Evolutionary conservation across 2,113 vertebrate species (phyloP).

Genomic region (Struthio camelus): DNA sequence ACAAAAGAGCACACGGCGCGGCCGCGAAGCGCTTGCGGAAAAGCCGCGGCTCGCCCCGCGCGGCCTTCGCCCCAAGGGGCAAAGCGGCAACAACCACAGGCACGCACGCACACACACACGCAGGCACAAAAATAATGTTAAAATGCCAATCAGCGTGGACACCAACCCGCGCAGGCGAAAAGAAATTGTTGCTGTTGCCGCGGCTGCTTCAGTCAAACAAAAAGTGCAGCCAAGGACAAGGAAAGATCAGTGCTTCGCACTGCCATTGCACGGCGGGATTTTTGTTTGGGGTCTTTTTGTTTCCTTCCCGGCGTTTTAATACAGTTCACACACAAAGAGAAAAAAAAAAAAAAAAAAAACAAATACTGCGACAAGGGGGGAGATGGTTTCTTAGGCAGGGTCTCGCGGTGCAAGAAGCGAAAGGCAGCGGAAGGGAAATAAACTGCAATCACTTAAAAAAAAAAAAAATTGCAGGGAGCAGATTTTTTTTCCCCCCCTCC

Average conservation of each 20-base stretch:
- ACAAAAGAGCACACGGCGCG: not conserved
- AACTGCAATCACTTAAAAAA: not conserved
- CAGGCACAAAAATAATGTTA: no score
- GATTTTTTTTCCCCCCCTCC: not conserved
- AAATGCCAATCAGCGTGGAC: not conserved
- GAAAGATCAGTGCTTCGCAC: constrained; percentile 4
- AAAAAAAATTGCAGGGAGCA: not conserved
- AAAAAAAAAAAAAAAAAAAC: not conserved
- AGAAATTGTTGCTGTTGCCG: not conserved
- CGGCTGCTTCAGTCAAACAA: not conserved
- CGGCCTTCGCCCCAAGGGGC: no score
- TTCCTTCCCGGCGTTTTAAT: not conserved
- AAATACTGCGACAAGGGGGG: not conserved
- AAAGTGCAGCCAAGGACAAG: constrained; percentile 46
- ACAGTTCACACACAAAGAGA: constrained; percentile 22
- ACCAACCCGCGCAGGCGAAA: not conserved
- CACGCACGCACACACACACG: no score
- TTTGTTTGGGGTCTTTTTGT: not conserved
- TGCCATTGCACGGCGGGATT: constrained; percentile 2
- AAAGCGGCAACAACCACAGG: no score
- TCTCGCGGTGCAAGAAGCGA: constrained; percentile 3
- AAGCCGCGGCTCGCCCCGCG: no score
- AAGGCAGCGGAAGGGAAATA: not conserved
- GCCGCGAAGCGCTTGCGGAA: not conserved
- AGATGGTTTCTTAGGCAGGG: constrained; percentile 12